Evolutionary conservation across 2,797 vertebrate species (phyloP), one percentile per base, ranked within the genome.

Genomic region (Helostoma temminkii): DNA sequence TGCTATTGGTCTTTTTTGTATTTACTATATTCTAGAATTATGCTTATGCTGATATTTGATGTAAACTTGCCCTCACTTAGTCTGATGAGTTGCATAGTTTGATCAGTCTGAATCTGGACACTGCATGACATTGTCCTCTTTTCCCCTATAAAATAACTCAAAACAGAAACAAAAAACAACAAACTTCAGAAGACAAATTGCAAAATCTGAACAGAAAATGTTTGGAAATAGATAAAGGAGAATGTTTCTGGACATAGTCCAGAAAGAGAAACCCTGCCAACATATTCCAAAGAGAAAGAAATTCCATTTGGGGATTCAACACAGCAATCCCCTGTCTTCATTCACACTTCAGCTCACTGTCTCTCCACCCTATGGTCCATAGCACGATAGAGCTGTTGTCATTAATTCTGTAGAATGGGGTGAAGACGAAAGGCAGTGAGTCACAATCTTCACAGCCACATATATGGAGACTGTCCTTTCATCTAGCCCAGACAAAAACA

Each of bases 341-440:
- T 64, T 53, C 55, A 70, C 66, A 70, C 9, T 71, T 69, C n/a
- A n/a, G n/a, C 67, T 48, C 36, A 67, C 48, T 47, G 62, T 57
- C 59, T 65, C 61, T 46, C 59, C 62, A 60, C 21, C 77, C 78
- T 73, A 36, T 65, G 26, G 75, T 80, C 78, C 66, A 69, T 78
- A 50, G 66, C 57, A 68, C 72, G 81, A 89, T 79, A 73, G 77
- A 85, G 76, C 76, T 80, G 79, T 73, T 83, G 84, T 87, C 86
- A 89, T 93, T 91, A 79, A 90, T 89, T 90, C 81, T 77, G 76
- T 65, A 86, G 89, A 90, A 88, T 87, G 80, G 76, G 76, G 58
- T 66, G 70, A 78, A 88, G 89, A 88, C 76, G 86, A 86, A 78
- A 74, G 53, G 71, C 80, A 77, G 74, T 19, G 41, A 84, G 85